These are phyloP conservation scores for Chirona hameri DNA, from an alignment of 2,888 invertebrate genomes.

Conservation along the genomic window DNA sequence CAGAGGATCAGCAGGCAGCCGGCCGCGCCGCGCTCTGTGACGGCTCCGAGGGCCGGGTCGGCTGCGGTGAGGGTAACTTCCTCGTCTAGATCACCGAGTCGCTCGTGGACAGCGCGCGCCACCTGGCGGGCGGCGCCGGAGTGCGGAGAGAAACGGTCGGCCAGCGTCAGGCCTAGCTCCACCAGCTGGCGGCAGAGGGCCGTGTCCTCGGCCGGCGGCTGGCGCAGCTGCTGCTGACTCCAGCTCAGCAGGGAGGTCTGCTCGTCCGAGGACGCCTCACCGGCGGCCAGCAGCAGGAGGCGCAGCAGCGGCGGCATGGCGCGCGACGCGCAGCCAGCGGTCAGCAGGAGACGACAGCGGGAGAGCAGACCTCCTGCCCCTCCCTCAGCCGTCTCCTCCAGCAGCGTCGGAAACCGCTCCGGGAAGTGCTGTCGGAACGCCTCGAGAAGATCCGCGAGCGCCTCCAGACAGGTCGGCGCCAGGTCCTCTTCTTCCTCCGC, in stretches of 20 bases:
- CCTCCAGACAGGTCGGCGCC: background rate
- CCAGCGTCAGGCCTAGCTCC: conserved; percentile 33
- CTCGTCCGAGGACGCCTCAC: background rate
- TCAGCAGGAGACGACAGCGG: background rate
- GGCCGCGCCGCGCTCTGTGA: conserved; percentile 35
- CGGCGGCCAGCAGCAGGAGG: background rate
- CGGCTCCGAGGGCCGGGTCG: conserved; percentile 32
- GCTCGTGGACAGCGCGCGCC: conserved; percentile 36
- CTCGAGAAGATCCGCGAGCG: background rate
- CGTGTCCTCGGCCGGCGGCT: conserved; percentile 33
- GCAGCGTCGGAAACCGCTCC: background rate
- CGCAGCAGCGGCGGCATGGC: background rate
- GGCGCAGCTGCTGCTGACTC: conserved; percentile 35
- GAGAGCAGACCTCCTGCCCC: background rate
- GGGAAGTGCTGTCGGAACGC: background rate
- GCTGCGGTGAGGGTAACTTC: conserved; percentile 33
- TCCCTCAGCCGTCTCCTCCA: background rate
- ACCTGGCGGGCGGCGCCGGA: conserved; percentile 34
- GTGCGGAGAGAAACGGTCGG: conserved; percentile 35
- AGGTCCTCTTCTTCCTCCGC: conserved; percentile 23
- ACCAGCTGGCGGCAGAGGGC: conserved; percentile 35
- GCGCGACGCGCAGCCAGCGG: background rate
- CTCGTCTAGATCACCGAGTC: conserved; percentile 37
- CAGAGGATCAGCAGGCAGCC: conserved; percentile 33
- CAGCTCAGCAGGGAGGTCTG: conserved; percentile 35